A percentile compares a stretch with the other conserved stretches of the same genome.
Evolutionary conservation across 1,140 invertebrate genomes (phyloP).

Genomic region (Harpegnathos saltator): DNA sequence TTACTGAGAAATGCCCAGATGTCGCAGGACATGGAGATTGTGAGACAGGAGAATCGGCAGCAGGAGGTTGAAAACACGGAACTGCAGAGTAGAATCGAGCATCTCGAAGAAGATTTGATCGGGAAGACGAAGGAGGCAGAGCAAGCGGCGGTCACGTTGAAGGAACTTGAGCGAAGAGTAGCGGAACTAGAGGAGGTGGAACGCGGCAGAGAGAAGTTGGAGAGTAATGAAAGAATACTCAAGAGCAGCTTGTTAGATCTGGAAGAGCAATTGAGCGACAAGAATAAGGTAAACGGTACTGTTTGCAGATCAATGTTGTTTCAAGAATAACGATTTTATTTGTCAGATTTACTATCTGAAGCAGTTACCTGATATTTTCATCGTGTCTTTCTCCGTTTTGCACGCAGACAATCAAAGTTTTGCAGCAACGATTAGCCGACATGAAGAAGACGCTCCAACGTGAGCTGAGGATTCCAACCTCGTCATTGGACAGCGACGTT

Average conservation of each 20-base stretch:
- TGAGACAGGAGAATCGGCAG: constrained; percentile 89
- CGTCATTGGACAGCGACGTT: constrained; percentile 80
- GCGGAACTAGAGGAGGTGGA: constrained; percentile 85
- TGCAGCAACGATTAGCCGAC: constrained; percentile 94
- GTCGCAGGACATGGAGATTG: constrained; percentile 92
- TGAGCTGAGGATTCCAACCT: constrained; percentile 89
- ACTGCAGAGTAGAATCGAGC: constrained; percentile 80
- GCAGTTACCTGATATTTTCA: neutral
- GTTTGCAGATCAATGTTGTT: neutral
- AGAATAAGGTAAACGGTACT: constrained; percentile 81
- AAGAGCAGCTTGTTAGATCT: constrained; percentile 88
- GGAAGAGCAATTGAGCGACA: constrained; percentile 91
- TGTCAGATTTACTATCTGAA: constrained; percentile 2
- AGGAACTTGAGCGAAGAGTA: constrained; percentile 84
- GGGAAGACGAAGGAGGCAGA: constrained; percentile 86
- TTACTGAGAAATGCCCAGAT: constrained; percentile 93
- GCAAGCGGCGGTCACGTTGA: constrained; percentile 83
- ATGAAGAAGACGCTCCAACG: constrained; percentile 96
- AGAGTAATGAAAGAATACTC: constrained; percentile 87
- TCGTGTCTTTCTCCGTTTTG: constrained; percentile 65
- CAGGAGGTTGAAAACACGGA: constrained; percentile 87
- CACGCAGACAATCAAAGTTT: constrained; percentile 93
- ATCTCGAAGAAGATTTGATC: constrained; percentile 76
- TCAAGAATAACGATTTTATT: neutral
- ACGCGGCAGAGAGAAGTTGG: constrained; percentile 81